Base-by-base conservation (phyloP, 1,140 invertebrate genomes). In the Aphis gossypii region DNA sequence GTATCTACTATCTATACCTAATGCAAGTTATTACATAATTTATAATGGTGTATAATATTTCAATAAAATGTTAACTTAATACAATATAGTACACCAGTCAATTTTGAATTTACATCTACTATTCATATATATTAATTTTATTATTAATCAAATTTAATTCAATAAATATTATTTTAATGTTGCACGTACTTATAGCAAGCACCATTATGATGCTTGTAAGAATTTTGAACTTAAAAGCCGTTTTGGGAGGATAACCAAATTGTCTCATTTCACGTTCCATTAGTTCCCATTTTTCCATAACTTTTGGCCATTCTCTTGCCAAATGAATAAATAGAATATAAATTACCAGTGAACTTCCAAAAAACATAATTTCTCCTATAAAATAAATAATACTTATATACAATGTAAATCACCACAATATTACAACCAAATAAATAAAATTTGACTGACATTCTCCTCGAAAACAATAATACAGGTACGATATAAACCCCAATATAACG, bases 221-320 rank as follows among this genome's bases (percentile, higher is more conserved):
- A 0, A 96, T 94, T 90, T 95, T 95, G 11, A 96, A 95, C 94
- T 95, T 95, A 2, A 94, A 93, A 0, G 95, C 94, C 0, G 96
- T 94, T 38, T 94, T 91, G 56, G 94, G 95, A 0, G 95, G 94
- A 0, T 94, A 88, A 18, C 94, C 94, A 93, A 95, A 95, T 41
- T 95, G 95, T 0, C 95, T 94, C 93, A 96, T 95, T 94, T 96
- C 95, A 0, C 95, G 95, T 94, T 96, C 96, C 84, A 96, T 94
- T n/a, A 95, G 95, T 93, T 95, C 95, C 96, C 96, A 96, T 23
- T 95, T 95, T 20, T 95, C 60, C 38, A 96, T 95, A 3, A 96
- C 94, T 23, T 94, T 94, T 38, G 96, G 95, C 96, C 96, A 96
- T 30, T 95, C 95, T 44, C 94, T 95, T 0, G 96, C 96, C 41